phyloP scores from a whole-genome alignment of 2,797 vertebrate species.

The Salarias fasciatus region DNA sequence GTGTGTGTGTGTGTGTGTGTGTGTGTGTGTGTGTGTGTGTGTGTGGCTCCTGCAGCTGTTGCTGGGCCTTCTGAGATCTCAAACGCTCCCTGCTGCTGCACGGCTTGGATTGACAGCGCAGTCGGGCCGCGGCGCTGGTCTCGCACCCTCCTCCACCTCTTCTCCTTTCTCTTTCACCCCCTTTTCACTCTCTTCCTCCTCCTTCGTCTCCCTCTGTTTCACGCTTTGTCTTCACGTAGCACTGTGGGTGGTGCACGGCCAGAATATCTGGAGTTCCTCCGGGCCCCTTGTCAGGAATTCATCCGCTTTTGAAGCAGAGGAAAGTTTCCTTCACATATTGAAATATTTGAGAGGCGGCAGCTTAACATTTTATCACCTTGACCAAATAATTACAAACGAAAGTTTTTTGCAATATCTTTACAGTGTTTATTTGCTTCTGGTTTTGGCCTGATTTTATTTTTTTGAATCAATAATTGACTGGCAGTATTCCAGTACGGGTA shows the following conservation, averaged over 20 bases:
- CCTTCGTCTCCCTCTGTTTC: slow-evolving; percentile 75
- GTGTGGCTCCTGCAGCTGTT: slow-evolving; percentile 75
- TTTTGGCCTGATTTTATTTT: background rate
- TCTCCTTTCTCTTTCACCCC: slow-evolving; percentile 43
- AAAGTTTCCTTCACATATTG: slow-evolving; percentile 44
- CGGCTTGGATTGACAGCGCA: slow-evolving; percentile 75
- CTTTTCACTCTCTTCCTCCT: slow-evolving; percentile 61
- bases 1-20: slow-evolving; percentile 21
- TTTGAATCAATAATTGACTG: too few species aligned
- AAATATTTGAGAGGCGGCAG: slow-evolving; percentile 18
- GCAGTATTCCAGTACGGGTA: too few species aligned
- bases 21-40: slow-evolving; percentile 38
- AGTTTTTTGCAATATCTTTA: background rate
- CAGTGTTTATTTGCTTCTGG: background rate
- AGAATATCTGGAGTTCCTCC: slow-evolving; percentile 69
- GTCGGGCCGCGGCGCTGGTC: slow-evolving; percentile 53
- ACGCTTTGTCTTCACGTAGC: slow-evolving; percentile 74
- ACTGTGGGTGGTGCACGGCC: slow-evolving; percentile 72
- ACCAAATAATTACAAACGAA: background rate
- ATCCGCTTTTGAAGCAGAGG: slow-evolving; percentile 41
- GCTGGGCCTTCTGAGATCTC: slow-evolving; percentile 55
- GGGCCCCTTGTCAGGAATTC: slow-evolving; percentile 63
- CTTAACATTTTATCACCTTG: background rate
- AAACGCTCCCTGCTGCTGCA: slow-evolving; percentile 58
- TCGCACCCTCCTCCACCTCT: slow-evolving; percentile 53